Percentiles rank a stretch among this genome's conserved stretches.
phyloP scores from a whole-genome alignment of 2,113 vertebrate genomes.

The Lepisosteus osseus region DNA sequence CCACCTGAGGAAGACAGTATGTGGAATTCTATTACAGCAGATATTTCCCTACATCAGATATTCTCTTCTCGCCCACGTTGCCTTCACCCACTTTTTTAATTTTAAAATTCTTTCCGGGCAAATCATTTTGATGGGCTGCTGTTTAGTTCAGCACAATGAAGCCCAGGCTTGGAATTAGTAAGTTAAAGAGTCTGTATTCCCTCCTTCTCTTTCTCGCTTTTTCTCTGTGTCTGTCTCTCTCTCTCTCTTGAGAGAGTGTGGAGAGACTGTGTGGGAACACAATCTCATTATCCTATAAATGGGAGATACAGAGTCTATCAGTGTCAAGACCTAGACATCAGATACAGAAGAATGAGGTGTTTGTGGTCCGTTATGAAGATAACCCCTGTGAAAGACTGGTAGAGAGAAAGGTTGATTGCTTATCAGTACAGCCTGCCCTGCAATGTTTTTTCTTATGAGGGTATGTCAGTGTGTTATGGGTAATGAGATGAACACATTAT shows the following conservation, averaged over 20 bases:
- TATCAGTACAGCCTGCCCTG: background rate
- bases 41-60: constrained; percentile 23
- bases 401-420: constrained; percentile 7
- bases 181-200: background rate
- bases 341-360: constrained; percentile 29
- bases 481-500: constrained; percentile 17
- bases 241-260: constrained; percentile 24
- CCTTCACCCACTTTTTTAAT: background rate
- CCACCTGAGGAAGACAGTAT: constrained; percentile 33
- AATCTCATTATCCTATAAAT: constrained; percentile 45
- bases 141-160: background rate
- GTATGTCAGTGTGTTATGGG: background rate
- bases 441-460: constrained; percentile 14
- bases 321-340: constrained; percentile 34
- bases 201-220: constrained; percentile 27
- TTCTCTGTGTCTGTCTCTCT: constrained; percentile 15
- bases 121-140: background rate
- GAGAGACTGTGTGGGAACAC: constrained; percentile 26
- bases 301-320: constrained; percentile 37
- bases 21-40: constrained; percentile 27
- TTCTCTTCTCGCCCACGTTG: constrained; percentile 1
- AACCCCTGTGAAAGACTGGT: constrained; percentile 18
- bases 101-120: constrained; percentile 3
- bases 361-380: constrained; percentile 27
- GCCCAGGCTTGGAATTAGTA: background rate